A percentile compares a stretch with the other conserved stretches of the same genome.
These are phyloP conservation scores for Genyomyrus donnyi DNA, from an alignment of 2,113 vertebrate genomes.

Conservation along the genomic window DNA sequence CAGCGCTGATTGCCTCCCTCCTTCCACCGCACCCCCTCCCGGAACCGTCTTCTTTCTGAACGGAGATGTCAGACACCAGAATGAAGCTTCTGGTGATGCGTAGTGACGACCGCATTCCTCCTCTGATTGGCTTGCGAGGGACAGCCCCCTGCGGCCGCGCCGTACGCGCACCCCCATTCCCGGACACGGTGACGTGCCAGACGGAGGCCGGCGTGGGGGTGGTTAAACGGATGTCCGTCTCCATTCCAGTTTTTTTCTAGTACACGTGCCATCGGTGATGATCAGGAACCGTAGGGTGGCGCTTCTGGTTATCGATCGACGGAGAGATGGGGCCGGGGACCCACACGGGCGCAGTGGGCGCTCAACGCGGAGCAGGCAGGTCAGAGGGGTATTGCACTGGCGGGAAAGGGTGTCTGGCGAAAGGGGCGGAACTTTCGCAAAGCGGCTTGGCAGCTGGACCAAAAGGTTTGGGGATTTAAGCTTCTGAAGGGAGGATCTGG, in stretches of 20 bases:
- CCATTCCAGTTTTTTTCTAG: background rate
- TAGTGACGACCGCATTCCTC: background rate
- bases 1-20: background rate
- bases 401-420: background rate
- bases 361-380: constrained; percentile 2
- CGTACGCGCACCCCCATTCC: background rate
- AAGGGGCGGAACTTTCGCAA: background rate
- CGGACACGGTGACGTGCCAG: background rate
- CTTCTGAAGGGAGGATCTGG: background rate
- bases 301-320: constrained; percentile 9
- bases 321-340: constrained; percentile 18
- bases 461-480: background rate
- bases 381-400: background rate
- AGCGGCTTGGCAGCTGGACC: background rate
- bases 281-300: background rate
- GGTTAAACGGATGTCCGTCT: background rate
- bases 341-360: background rate
- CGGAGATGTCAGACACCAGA: constrained; percentile 39
- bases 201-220: background rate
- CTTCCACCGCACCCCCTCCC: background rate
- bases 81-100: constrained; percentile 49
- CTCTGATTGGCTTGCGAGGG: constrained; percentile 27
- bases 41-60: background rate
- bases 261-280: background rate
- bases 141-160: background rate